A percentile compares a stretch with the other conserved stretches of the same genome.
phyloP scores from a whole-genome alignment of 2,797 vertebrate genomes.

The Oreortyx pictus region DNA sequence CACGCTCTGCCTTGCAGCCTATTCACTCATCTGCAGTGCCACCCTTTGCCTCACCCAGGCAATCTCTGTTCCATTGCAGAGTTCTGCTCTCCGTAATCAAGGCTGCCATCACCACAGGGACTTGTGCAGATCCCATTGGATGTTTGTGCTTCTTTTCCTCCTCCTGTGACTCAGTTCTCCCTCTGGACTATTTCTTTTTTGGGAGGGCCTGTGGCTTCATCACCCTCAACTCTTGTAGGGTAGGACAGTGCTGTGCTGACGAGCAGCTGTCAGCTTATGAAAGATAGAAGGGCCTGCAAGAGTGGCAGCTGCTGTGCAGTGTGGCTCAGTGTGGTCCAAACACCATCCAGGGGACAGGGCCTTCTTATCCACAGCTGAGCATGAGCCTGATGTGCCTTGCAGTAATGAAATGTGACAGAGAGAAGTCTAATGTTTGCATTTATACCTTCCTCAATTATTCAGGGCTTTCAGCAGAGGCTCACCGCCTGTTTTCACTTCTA shows the following conservation, averaged over 20 bases:
- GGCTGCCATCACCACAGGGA: background rate
- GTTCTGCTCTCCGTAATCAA: background rate
- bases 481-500: constrained; percentile 14
- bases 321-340: background rate
- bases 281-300: background rate
- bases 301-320: background rate
- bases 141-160: background rate
- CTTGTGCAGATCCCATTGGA: background rate
- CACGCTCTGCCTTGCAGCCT: rapidly evolving
- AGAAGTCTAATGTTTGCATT: constrained; percentile 41
- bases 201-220: background rate
- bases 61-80: background rate
- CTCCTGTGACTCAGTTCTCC: background rate
- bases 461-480: constrained; percentile 35
- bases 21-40: background rate
- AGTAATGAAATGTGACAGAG: constrained; percentile 25
- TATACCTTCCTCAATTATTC: constrained; percentile 54
- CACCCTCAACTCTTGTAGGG: background rate
- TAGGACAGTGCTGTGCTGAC: rapidly evolving
- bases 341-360: background rate
- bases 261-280: background rate
- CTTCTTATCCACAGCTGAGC: background rate
- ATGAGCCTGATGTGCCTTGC: background rate
- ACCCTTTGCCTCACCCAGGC: background rate
- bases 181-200: background rate